Percentiles rank a stretch among this genome's conserved stretches.
Conservation (phyloP, 2,888 invertebrate genomes). For the Drosophila emarginata region DNA sequence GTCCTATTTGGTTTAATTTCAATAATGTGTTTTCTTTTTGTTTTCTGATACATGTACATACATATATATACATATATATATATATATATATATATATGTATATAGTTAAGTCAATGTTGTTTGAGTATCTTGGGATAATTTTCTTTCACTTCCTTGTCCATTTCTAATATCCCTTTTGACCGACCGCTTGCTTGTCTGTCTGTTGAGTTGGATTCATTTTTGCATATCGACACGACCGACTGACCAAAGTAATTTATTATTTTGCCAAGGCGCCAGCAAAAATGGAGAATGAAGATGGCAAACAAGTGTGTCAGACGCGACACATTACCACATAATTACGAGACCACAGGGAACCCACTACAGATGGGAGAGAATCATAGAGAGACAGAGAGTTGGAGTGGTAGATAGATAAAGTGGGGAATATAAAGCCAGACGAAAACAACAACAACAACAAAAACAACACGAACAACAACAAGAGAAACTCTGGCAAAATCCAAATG, state of each 20-base stretch:
- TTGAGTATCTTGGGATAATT: background rate
- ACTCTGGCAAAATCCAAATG: constrained; percentile 5
- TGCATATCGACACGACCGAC: constrained; percentile 25
- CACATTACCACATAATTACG: constrained; percentile 79
- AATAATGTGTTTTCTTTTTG: constrained; percentile 35
- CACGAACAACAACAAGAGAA: background rate
- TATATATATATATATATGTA: background rate
- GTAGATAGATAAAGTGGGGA: background rate
- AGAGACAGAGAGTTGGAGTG: background rate
- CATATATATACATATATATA: too few species aligned
- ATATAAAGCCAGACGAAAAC: constrained; percentile 7
- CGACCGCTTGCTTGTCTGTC: background rate
- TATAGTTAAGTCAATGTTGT: background rate
- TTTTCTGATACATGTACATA: too few species aligned
- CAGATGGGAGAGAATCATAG: constrained; percentile 17
- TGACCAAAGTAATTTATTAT: constrained; percentile 18
- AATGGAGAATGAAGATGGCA: constrained; percentile 40
- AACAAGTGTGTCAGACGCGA: constrained; percentile 42
- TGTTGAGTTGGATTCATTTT: constrained; percentile 7
- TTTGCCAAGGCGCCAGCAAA: constrained; percentile 11
- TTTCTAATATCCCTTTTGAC: constrained; percentile 5
- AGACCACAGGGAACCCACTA: constrained; percentile 70
- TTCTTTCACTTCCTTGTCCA: background rate
- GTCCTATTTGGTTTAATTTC: constrained; percentile 33
- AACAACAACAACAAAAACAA: constrained; percentile 1